Percentiles rank a stretch among this genome's conserved stretches.
Evolutionary conservation across 2,797 vertebrate genomes (phyloP).

Genomic region (Protonibea diacanthus): DNA sequence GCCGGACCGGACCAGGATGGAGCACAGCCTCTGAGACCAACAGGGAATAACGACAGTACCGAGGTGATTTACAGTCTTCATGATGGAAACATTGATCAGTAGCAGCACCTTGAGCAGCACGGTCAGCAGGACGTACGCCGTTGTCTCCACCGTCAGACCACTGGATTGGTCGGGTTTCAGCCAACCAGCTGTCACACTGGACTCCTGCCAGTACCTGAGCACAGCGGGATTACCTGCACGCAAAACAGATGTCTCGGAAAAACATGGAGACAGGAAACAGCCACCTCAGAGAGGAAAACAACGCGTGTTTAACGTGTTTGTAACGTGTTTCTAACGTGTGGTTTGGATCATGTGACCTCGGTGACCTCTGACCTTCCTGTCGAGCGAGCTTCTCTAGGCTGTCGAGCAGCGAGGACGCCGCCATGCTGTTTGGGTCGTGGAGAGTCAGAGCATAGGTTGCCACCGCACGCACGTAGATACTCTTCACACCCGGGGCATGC

Average conservation of each 20-base stretch:
- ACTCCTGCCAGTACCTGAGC: conserved; percentile 91
- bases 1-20: too few relatives aligned
- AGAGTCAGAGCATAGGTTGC: conserved; percentile 88
- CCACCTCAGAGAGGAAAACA: too few relatives aligned
- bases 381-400: conserved; percentile 83
- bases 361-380: conserved; percentile 75
- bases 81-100: background rate
- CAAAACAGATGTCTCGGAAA: conserved; percentile 12
- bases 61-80: too few relatives aligned
- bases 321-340: too few relatives aligned
- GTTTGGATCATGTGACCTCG: too few relatives aligned
- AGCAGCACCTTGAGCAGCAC: conserved; percentile 76
- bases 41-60: too few relatives aligned
- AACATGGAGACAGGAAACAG: too few relatives aligned
- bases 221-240: conserved; percentile 82
- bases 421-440: conserved; percentile 64
- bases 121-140: conserved; percentile 89
- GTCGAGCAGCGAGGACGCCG: conserved; percentile 36
- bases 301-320: too few relatives aligned
- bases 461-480: conserved; percentile 89
- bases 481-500: conserved; percentile 78
- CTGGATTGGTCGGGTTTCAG: conserved; percentile 78
- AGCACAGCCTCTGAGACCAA: too few relatives aligned
- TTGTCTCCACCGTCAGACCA: conserved; percentile 90
- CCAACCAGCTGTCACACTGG: conserved; percentile 56